These are phyloP conservation scores for Odocoileus hemionus DNA, from an alignment of 2,113 vertebrate genomes.

Conservation along the genomic window DNA sequence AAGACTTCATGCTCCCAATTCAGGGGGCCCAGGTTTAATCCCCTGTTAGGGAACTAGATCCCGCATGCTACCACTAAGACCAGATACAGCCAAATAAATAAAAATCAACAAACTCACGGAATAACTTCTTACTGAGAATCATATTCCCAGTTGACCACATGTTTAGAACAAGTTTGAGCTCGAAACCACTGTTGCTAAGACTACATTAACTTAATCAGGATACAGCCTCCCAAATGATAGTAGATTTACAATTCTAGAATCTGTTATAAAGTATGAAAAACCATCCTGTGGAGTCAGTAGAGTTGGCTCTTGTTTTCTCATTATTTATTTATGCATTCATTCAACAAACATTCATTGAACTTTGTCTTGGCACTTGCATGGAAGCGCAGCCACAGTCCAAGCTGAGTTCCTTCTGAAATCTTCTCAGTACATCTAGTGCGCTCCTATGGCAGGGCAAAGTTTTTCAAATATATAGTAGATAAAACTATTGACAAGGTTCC, in stretches of 20 bases:
- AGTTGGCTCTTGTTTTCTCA: not conserved
- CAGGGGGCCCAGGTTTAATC: not conserved
- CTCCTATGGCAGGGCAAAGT: not conserved
- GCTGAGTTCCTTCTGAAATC: not conserved
- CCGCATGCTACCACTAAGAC: not conserved
- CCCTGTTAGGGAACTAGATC: not conserved
- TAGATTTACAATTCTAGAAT: not conserved
- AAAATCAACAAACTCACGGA: not conserved
- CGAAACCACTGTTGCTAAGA: not conserved
- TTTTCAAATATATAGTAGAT: rapidly evolving
- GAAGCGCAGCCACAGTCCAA: not conserved
- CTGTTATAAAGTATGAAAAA: conserved; percentile 38
- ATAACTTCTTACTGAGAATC: not conserved
- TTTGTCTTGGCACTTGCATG: not conserved
- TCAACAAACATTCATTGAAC: conserved; percentile 16
- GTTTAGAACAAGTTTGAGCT: not conserved
- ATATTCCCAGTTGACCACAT: not conserved
- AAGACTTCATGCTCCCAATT: not conserved
- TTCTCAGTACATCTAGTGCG: not conserved
- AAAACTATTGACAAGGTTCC: not conserved
- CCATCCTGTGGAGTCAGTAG: not conserved
- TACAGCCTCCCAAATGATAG: not conserved
- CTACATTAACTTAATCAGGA: not conserved
- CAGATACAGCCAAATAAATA: not conserved
- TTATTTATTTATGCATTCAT: conserved; percentile 24